Conservation (phyloP, 2,888 invertebrate genomes). For the Apodemia mormo region DNA sequence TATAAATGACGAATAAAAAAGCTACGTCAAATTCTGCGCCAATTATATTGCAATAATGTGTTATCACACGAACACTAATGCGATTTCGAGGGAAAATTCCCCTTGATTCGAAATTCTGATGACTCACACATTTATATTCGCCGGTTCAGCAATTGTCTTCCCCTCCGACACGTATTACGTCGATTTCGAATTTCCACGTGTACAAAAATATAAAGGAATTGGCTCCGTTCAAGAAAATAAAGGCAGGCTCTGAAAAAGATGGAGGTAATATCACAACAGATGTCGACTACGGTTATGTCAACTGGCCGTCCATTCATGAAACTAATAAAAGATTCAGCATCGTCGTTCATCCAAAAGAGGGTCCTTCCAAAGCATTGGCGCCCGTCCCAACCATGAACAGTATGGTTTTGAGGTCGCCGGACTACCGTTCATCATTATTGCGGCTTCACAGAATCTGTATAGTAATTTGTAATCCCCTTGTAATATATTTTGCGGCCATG, state of each 20-base stretch:
- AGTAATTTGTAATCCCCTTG: slow-evolving; percentile 16
- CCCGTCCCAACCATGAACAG: slow-evolving; percentile 50
- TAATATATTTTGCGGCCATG: not conserved
- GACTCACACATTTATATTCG: slow-evolving; percentile 42
- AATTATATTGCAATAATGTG: not conserved
- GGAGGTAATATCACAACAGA: slow-evolving; percentile 77
- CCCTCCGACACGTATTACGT: slow-evolving; percentile 42
- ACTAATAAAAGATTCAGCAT: slow-evolving; percentile 81
- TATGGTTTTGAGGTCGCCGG: slow-evolving; percentile 57
- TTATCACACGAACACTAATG: slow-evolving; percentile 25
- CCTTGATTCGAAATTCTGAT: slow-evolving; percentile 39
- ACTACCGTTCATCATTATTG: slow-evolving; percentile 60
- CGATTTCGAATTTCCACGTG: slow-evolving; percentile 63
- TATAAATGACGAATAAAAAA: not conserved
- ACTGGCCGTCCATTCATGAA: slow-evolving; percentile 76
- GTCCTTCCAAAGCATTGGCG: slow-evolving; percentile 61
- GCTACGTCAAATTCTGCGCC: not conserved
- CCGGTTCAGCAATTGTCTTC: slow-evolving; percentile 39
- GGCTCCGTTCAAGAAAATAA: slow-evolving; percentile 55
- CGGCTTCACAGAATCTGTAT: slow-evolving; percentile 51
- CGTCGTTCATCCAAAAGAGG: slow-evolving; percentile 71
- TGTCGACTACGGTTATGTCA: slow-evolving; percentile 78
- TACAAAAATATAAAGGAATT: slow-evolving; percentile 59
- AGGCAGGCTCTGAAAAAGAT: slow-evolving; percentile 56
- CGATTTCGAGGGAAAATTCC: slow-evolving; percentile 35